A percentile compares a stretch with the other conserved stretches of the same genome.
phyloP scores from a whole-genome alignment of 53 echinoderm and acorn worm species.

The Arbacia lixula region DNA sequence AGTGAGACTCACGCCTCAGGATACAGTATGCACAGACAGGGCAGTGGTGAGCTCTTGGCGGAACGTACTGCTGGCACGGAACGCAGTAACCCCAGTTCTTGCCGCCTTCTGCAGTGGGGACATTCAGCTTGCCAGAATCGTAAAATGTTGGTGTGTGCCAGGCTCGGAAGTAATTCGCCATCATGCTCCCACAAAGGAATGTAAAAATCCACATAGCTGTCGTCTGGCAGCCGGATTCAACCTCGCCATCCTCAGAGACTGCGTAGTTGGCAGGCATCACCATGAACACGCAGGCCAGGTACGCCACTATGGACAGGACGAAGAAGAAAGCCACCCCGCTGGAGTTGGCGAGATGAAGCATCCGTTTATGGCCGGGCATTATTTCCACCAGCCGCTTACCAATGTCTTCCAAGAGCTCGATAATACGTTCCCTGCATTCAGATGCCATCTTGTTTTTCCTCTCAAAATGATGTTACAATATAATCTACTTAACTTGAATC shows the following conservation, averaged over 20 bases:
- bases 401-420: conserved; percentile 11
- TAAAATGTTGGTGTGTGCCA: conserved; percentile 58
- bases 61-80: conserved; percentile 89
- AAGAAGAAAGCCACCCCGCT: conserved; percentile 76
- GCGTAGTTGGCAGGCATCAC: conserved; percentile 53
- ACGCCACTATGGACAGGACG: conserved; percentile 44
- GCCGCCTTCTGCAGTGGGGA: conserved; percentile 52
- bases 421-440: too few relatives aligned
- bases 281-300: conserved; percentile 19
- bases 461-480: too few relatives aligned
- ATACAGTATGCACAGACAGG: conserved; percentile 75
- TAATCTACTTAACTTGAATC: too few relatives aligned
- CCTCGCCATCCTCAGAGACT: conserved; percentile 1
- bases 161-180: conserved; percentile 73
- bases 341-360: conserved; percentile 62
- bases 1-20: conserved; percentile 84
- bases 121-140: conserved; percentile 38
- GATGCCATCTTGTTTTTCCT: too few relatives aligned
- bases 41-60: conserved; percentile 88
- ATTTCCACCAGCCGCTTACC: conserved; percentile 8
- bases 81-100: conserved; percentile 93
- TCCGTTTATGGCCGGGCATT: conserved; percentile 30
- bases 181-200: conserved; percentile 54
- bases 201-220: conserved; percentile 43
- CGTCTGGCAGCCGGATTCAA: conserved; percentile 15